Percentiles rank a stretch among this genome's conserved stretches.
These are phyloP conservation scores for Vespertilio murinus DNA, from an alignment of 2,797 vertebrate genomes.

Conservation along the genomic window DNA sequence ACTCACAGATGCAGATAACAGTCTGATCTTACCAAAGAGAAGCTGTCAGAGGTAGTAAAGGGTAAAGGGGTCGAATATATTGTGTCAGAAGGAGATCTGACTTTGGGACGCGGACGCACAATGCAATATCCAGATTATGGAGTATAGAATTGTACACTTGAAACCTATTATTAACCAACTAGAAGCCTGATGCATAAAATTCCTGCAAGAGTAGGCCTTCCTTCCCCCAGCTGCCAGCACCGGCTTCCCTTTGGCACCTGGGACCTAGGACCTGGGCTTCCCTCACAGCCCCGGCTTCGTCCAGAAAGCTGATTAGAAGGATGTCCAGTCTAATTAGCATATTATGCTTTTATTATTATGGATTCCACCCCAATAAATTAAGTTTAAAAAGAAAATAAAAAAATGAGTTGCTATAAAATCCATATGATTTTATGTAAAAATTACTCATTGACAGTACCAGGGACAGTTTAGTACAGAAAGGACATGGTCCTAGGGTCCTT, in stretches of 20 bases:
- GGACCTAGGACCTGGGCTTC: too few relatives aligned
- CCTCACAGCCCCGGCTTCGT: too few relatives aligned
- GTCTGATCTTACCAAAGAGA: neutral
- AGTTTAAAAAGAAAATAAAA: neutral
- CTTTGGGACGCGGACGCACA: neutral
- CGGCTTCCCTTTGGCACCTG: too few relatives aligned
- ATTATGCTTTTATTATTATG: too few relatives aligned
- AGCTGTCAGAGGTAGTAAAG: neutral
- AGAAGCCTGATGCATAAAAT: too few relatives aligned
- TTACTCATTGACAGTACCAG: neutral
- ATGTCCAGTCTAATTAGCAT: too few relatives aligned
- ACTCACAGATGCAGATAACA: neutral
- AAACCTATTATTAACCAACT: neutral
- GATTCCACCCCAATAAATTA: neutral
- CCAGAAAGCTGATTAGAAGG: too few relatives aligned
- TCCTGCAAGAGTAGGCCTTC: too few relatives aligned
- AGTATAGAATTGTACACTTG: neutral
- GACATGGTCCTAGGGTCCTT: fast-evolving
- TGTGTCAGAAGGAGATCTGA: neutral
- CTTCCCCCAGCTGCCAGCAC: too few relatives aligned
- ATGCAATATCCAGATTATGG: neutral
- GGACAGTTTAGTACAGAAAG: neutral
- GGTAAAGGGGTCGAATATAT: neutral
- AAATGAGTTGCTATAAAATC: neutral
- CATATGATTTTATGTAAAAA: neutral